Evolutionary conservation across 2,113 vertebrate species (phyloP), one percentile per base, ranked within the genome.

Genomic region (Trichomycterus rosablanca): DNA sequence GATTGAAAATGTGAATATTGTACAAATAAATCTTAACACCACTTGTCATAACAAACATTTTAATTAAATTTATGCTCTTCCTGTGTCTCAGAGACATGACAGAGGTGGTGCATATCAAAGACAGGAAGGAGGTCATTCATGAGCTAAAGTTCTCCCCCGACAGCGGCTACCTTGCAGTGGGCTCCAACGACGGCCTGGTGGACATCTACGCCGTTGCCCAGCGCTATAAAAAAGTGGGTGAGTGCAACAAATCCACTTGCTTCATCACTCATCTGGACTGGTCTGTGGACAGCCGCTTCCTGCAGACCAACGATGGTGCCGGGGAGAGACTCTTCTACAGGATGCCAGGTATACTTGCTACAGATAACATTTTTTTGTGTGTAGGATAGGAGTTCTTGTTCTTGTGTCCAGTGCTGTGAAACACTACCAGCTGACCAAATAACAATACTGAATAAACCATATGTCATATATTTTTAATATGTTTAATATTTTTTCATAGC

Each of bases 181-280:
- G 94, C n/a, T 99, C 95, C 2, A 97, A 97, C 0, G 96, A 98
- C 0, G 92, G 95, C 7, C 84, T 88, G 0, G 94, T 98, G 59
- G 95, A 99, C 34, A 19, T 97, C 58, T 98, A 99, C 0, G 91
- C 94, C 0, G 90, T 96, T 0, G 88, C 87, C 5, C 96, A 99
- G 78, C 80, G 96, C 0, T 99, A 93, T 66, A 98, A 98, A 80
- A 99, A 99, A 71, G 91, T 94, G 2, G 96, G 96, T 15, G 96
- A 98, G 63, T 98, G 96, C 77, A 89, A 59, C 80, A 92, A 88
- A 51, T 95, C 94, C 3, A 66, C 87, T 40, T 93, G 93, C 61
- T 97, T 97, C 78, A 97, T 99, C 69, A 98, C 95, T 0, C 94
- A 99, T 72, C 86, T 99, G 43, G 96, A 99, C 78, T 99, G 96